phyloP scores from a whole-genome alignment of 2,113 vertebrate species.

The Semnornis frantzii region DNA sequence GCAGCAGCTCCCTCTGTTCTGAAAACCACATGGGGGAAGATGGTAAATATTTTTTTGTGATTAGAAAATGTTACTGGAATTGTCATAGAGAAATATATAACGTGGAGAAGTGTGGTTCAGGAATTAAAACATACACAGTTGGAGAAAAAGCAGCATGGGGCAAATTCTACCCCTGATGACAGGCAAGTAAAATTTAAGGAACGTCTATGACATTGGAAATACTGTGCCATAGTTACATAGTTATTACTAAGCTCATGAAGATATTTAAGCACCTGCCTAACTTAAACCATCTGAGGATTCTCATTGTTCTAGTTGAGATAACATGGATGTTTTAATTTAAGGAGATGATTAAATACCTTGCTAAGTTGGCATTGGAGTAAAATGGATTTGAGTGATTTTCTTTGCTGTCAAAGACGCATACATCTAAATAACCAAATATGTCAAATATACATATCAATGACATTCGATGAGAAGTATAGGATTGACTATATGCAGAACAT shows the following conservation, averaged over 20 bases:
- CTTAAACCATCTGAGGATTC: conserved; percentile 13
- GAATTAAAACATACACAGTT: conserved; percentile 65
- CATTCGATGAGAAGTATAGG: not conserved
- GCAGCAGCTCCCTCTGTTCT: conserved; percentile 73
- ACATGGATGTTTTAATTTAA: not conserved
- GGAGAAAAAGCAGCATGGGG: conserved; percentile 36
- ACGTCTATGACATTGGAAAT: not conserved
- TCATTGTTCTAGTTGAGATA: not conserved
- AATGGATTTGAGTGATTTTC: not conserved
- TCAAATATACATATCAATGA: not conserved
- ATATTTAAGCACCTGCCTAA: conserved; percentile 49
- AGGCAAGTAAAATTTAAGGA: conserved; percentile 46
- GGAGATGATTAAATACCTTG: not conserved
- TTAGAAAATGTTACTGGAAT: conserved; percentile 80
- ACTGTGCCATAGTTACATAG: not conserved
- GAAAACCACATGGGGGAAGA: conserved; percentile 62
- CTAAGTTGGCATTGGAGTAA: not conserved
- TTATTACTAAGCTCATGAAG: not conserved
- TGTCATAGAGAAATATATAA: conserved; percentile 70
- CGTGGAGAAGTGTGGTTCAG: conserved; percentile 40
- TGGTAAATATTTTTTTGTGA: conserved; percentile 77
- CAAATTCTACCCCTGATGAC: conserved; percentile 36
- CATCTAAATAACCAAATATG: not conserved
- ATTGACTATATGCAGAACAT: not conserved
- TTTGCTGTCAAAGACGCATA: not conserved